These are phyloP conservation scores for Drosophila nigrodunni DNA, from an alignment of 1,140 invertebrate species.

Conservation along the genomic window DNA sequence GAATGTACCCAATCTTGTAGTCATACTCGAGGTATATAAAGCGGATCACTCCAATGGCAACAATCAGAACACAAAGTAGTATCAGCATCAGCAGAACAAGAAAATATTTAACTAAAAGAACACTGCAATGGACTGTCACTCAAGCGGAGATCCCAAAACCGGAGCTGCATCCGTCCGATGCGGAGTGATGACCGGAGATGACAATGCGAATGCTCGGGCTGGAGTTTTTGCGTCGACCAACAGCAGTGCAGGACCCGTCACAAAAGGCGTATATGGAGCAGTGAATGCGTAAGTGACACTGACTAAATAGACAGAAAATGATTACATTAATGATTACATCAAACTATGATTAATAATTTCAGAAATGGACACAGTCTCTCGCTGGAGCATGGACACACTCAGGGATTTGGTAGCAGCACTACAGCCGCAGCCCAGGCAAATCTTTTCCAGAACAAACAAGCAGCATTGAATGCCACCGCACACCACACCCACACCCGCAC, in stretches of 20 bases:
- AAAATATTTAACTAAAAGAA: background rate
- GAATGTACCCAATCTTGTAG: slow-evolving; percentile 26
- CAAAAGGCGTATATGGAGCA: slow-evolving; percentile 63
- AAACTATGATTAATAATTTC: background rate
- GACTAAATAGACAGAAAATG: background rate
- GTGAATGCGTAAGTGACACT: slow-evolving; percentile 61
- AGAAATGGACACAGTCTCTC: slow-evolving; percentile 63
- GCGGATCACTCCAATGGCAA: background rate
- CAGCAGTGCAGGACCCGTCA: slow-evolving; percentile 48
- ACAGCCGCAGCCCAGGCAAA: slow-evolving; percentile 47
- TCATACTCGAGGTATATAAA: slow-evolving; percentile 51
- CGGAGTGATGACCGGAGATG: slow-evolving; percentile 42
- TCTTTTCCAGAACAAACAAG: slow-evolving; percentile 42
- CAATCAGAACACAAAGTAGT: slow-evolving; percentile 34
- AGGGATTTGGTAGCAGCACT: slow-evolving; percentile 47
- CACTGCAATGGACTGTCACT: slow-evolving; percentile 55
- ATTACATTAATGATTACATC: background rate
- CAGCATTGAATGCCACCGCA: slow-evolving; percentile 43
- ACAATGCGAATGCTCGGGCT: slow-evolving; percentile 38
- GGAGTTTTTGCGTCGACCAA: slow-evolving; percentile 66
- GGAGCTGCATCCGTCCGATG: slow-evolving; percentile 51
- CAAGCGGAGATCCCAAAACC: slow-evolving; percentile 54
- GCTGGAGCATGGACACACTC: slow-evolving; percentile 57
- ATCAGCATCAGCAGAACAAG: slow-evolving; percentile 18
- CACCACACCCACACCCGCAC: slow-evolving; percentile 53